Base-by-base conservation (phyloP, 2,113 vertebrate species). In the Oryzias celebensis region DNA sequence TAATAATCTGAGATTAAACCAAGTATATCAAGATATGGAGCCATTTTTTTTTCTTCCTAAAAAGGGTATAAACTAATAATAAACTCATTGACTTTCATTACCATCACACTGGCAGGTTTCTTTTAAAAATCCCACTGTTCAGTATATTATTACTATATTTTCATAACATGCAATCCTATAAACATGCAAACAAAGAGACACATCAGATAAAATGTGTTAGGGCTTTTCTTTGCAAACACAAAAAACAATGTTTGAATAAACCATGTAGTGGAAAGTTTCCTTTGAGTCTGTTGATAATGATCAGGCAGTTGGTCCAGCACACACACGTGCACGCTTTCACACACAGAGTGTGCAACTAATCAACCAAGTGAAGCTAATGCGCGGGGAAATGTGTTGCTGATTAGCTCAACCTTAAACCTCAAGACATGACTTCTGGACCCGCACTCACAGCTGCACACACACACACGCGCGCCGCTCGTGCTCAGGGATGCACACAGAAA, bases 241-340 rank as follows among this genome's bases (percentile, higher is more conserved):
- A 49, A 12, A 4, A 20, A 20, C 3, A 49, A 12, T 20, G 12
- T 49, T 22, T 12, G 20, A 20, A 20, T n/a, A 48, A 48, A 44
- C 72, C 83, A 71, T 83, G 69, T 68, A 61, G 70, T 82, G 49
- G 59, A 73, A 57, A 45, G 56, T 73, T 68, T 85, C 73, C 65
- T 60, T 64, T 66, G 77, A 82, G 69, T 85, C 75, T 81, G 78
- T 80, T 69, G 80, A 88, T 87, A 89, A 89, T 81, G 71, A 91
- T 85, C 79, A 83, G 62, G 75, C 66, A 50, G 57, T 59, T n/a
- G 46, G 62, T 51, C 20, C 26, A 22, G n/a, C 42, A 46, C 26
- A 22, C 58, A 56, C 69, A 65, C 61, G 45, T 68, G 50, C 58
- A 65, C 47, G 62, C 65, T 58, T 52, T 36, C 47, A 22, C 51